phyloP scores from a whole-genome alignment of 2,113 vertebrate genomes.

The Glaucomys volans region DNA sequence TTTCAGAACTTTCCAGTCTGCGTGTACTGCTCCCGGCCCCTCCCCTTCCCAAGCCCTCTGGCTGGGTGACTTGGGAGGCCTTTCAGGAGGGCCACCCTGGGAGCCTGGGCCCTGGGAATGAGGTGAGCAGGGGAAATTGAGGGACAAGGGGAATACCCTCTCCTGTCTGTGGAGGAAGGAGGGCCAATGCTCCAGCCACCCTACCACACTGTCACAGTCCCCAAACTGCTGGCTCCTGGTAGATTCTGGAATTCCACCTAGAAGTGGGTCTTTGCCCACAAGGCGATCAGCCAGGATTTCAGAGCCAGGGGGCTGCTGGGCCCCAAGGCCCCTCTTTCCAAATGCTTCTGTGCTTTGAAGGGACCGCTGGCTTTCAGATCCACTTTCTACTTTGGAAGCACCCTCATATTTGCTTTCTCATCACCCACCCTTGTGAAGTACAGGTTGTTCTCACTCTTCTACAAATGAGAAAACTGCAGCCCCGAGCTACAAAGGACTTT shows the following conservation, averaged over 20 bases:
- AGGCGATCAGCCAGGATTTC: neutral
- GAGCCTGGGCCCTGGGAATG: conserved; percentile 42
- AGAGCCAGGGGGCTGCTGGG: neutral
- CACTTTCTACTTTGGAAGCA: neutral
- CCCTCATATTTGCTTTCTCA: neutral
- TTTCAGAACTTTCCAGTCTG: conserved; percentile 43
- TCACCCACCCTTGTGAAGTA: neutral
- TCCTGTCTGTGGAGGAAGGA: neutral
- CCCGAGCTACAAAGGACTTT: neutral
- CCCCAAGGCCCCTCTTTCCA: neutral
- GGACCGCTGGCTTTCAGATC: neutral
- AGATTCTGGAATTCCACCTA: neutral
- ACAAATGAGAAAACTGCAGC: neutral
- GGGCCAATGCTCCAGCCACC: fast-evolving
- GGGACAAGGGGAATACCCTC: neutral
- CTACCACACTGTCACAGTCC: neutral
- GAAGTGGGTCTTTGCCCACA: neutral
- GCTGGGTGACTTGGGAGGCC: neutral
- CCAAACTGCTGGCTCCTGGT: neutral
- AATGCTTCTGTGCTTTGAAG: neutral
- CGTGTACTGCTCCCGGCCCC: neutral
- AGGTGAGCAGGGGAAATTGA: neutral
- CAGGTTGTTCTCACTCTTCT: neutral
- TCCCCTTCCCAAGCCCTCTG: neutral
- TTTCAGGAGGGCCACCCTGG: conserved; percentile 31